These are phyloP conservation scores for Formicarius rufipectus DNA, from an alignment of 2,113 vertebrate species.

Conservation along the genomic window DNA sequence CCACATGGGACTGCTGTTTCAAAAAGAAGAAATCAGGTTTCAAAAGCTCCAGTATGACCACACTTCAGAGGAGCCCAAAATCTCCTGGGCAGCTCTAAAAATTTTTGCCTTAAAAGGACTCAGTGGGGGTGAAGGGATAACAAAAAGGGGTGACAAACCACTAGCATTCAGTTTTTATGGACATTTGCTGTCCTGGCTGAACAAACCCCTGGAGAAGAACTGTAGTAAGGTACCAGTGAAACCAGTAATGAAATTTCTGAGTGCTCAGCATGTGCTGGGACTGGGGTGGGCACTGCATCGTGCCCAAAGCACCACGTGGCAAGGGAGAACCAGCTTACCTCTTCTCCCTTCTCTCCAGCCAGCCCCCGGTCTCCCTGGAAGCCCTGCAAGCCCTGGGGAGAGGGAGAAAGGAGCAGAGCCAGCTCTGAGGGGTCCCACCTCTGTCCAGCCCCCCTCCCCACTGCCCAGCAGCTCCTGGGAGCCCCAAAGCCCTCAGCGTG, in stretches of 20 bases:
- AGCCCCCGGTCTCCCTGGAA: constrained; percentile 83
- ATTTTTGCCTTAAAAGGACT: not conserved
- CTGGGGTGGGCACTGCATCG: rapidly evolving
- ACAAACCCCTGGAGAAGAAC: not conserved
- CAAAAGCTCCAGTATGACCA: not conserved
- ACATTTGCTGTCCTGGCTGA: not conserved
- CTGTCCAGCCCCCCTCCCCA: not conserved
- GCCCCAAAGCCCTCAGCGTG: not conserved
- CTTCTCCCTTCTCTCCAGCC: constrained; percentile 84
- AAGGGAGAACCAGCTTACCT: constrained; percentile 71
- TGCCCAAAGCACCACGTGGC: not conserved
- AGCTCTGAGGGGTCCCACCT: not conserved
- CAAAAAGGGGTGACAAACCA: not conserved
- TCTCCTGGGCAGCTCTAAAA: not conserved
- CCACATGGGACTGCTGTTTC: not conserved
- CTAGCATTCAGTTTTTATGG: not conserved
- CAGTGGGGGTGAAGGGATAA: rapidly evolving
- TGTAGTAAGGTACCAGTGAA: not conserved
- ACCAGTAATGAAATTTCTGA: not conserved
- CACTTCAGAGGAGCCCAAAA: not conserved
- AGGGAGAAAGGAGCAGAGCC: not conserved
- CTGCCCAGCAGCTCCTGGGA: not conserved
- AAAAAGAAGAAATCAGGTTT: not conserved
- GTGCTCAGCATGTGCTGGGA: not conserved
- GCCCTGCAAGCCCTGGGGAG: constrained; percentile 80